These are phyloP conservation scores for Axinella damicornis DNA, from an alignment of 37 sponge, comb jelly and placozoan genomes.

Conservation along the genomic window DNA sequence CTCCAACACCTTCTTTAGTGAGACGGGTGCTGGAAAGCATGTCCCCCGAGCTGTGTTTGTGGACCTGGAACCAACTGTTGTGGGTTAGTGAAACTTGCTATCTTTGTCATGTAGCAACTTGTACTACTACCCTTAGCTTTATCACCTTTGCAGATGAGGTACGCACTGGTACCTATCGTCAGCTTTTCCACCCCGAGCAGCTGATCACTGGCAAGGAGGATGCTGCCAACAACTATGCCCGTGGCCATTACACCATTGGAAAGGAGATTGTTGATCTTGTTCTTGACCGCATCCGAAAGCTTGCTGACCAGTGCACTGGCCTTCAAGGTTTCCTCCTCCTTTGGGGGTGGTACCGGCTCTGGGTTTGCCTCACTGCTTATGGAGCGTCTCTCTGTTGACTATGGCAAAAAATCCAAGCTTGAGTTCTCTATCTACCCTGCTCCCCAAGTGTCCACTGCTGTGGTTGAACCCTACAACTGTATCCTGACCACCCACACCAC, in stretches of 20 bases:
- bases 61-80: constrained; percentile 95
- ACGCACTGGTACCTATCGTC: constrained; percentile 89
- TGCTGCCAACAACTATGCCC: no score
- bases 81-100: no score
- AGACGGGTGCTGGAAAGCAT: constrained; percentile 96
- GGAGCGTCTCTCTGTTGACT: constrained; percentile 97
- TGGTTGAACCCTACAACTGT: constrained; percentile 99
- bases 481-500: constrained; percentile 94
- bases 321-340: constrained; percentile 97
- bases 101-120: no score
- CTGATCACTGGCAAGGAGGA: no score
- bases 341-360: constrained; percentile 97
- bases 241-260: no score
- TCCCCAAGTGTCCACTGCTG: constrained; percentile 94
- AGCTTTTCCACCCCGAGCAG: no score
- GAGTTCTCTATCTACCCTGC: no score
- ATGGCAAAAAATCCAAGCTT: no score
- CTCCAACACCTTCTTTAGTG: constrained; percentile 97
- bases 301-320: constrained; percentile 96
- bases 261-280: no score
- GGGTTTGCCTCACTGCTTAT: constrained; percentile 95
- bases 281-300: no score
- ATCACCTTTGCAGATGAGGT: constrained; percentile 75
- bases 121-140: no score
- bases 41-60: constrained; percentile 93